Conservation (phyloP, 2,797 vertebrate genomes). For the Oophaga sylvatica region DNA sequence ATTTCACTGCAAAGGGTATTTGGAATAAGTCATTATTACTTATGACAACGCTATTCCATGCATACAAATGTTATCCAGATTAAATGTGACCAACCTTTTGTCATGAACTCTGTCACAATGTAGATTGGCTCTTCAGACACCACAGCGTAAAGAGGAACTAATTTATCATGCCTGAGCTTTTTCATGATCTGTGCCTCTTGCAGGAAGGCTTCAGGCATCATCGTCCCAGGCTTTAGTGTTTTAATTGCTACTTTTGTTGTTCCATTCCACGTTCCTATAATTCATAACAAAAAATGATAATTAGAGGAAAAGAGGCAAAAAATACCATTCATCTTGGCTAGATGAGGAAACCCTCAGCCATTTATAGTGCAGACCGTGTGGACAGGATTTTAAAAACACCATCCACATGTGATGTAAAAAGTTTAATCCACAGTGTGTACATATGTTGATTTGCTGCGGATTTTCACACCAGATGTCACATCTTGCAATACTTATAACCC, state of each 20-base stretch:
- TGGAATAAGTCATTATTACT: too few species aligned
- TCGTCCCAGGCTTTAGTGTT: slow-evolving; percentile 93
- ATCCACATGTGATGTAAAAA: too few species aligned
- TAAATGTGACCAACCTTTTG: slow-evolving; percentile 79
- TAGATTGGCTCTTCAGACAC: slow-evolving; percentile 96
- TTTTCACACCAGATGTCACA: too few species aligned
- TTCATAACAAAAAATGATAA: neutral
- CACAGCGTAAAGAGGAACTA: slow-evolving; percentile 92
- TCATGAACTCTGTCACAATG: slow-evolving; percentile 96
- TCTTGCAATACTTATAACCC: too few species aligned
- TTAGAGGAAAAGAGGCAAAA: neutral
- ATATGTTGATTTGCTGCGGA: too few species aligned
- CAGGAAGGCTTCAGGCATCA: slow-evolving; percentile 95
- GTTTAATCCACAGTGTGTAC: too few species aligned
- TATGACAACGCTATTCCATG: too few species aligned
- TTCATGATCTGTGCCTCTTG: slow-evolving; percentile 98
- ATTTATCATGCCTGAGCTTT: slow-evolving; percentile 91
- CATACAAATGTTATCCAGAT: too few species aligned
- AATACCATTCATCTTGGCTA: neutral
- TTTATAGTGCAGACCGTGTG: too few species aligned
- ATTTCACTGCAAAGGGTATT: too few species aligned
- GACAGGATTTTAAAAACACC: too few species aligned
- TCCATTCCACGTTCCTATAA: slow-evolving; percentile 92
- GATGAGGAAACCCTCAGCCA: too few species aligned
- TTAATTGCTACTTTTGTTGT: slow-evolving; percentile 97